Percentiles rank a stretch among this genome's conserved stretches.
phyloP scores from a whole-genome alignment of 2,113 vertebrate species.

The Hippocampus mohnikei region DNA sequence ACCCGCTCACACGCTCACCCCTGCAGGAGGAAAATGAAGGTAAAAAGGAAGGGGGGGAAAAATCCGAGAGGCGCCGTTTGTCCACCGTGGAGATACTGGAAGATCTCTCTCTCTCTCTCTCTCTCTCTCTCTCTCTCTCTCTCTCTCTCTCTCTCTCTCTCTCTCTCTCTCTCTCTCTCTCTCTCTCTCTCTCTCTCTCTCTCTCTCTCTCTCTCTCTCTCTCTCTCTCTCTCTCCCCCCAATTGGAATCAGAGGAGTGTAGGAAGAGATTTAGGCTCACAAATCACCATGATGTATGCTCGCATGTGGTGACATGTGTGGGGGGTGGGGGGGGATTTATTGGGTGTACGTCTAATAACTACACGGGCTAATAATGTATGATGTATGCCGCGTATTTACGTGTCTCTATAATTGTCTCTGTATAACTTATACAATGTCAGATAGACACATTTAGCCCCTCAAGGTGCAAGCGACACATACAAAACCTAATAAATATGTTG shows the following conservation, averaged over 20 bases:
- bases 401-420: background rate
- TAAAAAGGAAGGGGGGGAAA: constrained; percentile 16
- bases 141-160: constrained; percentile 17
- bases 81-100: constrained; percentile 61
- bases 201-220: constrained; percentile 23
- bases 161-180: constrained; percentile 24
- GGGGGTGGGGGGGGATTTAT: constrained; percentile 16
- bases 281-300: constrained; percentile 38
- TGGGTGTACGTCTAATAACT: background rate
- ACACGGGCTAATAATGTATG: background rate
- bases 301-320: constrained; percentile 27
- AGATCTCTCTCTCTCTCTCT: constrained; percentile 42
- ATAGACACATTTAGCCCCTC: background rate
- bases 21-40: constrained; percentile 32
- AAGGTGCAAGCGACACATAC: too few relatives aligned
- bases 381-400: background rate
- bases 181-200: constrained; percentile 10
- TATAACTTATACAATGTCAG: background rate
- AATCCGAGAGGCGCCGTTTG: constrained; percentile 62
- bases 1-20: constrained; percentile 9
- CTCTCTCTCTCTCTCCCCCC: constrained; percentile 35
- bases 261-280: constrained; percentile 22
- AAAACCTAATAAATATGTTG: background rate
- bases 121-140: constrained; percentile 13
- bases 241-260: constrained; percentile 59